Evolutionary conservation across 2,888 invertebrate species (phyloP), one percentile per base, ranked within the genome.

Genomic region (Fragum fragum): DNA sequence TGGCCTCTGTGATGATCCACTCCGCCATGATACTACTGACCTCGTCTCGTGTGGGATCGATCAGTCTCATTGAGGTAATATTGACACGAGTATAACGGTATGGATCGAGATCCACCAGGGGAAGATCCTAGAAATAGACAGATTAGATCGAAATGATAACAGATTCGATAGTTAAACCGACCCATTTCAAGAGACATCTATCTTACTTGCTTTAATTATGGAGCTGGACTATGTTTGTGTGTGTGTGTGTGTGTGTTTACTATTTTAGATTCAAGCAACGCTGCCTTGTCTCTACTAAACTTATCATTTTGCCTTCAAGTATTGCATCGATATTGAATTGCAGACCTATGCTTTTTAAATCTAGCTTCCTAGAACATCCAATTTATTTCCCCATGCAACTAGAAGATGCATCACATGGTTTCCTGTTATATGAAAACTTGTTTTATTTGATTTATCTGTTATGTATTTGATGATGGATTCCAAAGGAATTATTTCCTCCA

Each of bases 41-140:
- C 23, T 86, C 72, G 1, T 86, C 86, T 7, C 89, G 83, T 1
- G 77, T 77, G 1, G 93, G 93, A 75, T 94, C 91, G 1, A 94
- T 91, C 26, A 98, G 95, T 52, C 98, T 96, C 95, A 98, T 98
- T 0, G 98, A 97, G 16, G 98, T 98, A 95, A 98, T 98, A 95
- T 98, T 98, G 42, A 98, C 98, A 26, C 97, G 97, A 92, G 98
- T 98, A 95, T 98, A 98, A 93, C 97, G 97, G 94, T 98, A 98
- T 92, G 94, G 93, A 70, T 93, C 93, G 71, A 95, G 88, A 79
- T 95, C 94, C 16, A 94, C 91, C 29, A 94, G 88, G 32, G 92
- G 93, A 42, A 94, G 80, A 90, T 95, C 95, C 95, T 95, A n/a
- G 87, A 57, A 79, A 66, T 42, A 63, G 39, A 42, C 18, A 61